Evolutionary conservation across 2,888 invertebrate species (phyloP).

Genomic region (Microctonus hyperodae): DNA sequence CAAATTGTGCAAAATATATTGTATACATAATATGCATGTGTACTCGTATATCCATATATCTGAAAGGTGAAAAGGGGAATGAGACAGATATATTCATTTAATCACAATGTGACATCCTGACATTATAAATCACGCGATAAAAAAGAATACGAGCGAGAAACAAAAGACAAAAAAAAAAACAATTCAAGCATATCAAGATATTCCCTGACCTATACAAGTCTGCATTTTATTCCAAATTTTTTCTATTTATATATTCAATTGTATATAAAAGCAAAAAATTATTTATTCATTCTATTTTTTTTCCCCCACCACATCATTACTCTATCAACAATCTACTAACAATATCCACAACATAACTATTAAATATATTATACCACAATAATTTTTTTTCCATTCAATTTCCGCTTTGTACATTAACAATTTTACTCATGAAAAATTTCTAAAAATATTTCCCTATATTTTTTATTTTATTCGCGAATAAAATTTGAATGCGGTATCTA

Average conservation of each 20-base stretch:
- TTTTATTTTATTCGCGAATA: too few species aligned
- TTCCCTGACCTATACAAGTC: neutral
- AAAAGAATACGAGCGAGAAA: neutral
- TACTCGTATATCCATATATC: neutral
- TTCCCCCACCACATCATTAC: neutral
- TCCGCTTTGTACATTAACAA: too few species aligned
- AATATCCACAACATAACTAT: neutral
- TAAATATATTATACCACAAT: too few species aligned
- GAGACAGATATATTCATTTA: constrained; percentile 9
- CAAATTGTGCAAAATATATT: neutral
- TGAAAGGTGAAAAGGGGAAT: neutral
- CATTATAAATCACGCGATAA: constrained; percentile 15
- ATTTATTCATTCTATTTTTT: neutral
- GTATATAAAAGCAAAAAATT: neutral
- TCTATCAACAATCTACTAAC: neutral
- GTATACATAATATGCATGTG: neutral
- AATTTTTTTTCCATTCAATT: too few species aligned
- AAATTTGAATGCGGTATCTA: too few species aligned
- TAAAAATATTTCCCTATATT: too few species aligned
- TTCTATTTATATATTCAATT: constrained; percentile 6
- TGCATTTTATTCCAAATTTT: neutral
- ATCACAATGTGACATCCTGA: constrained; percentile 7
- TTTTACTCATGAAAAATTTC: too few species aligned
- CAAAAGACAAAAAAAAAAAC: neutral
- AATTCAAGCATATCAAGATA: constrained; percentile 8